Evolutionary conservation across 2,113 vertebrate species (phyloP).

Genomic region (Orthonyx spaldingii): DNA sequence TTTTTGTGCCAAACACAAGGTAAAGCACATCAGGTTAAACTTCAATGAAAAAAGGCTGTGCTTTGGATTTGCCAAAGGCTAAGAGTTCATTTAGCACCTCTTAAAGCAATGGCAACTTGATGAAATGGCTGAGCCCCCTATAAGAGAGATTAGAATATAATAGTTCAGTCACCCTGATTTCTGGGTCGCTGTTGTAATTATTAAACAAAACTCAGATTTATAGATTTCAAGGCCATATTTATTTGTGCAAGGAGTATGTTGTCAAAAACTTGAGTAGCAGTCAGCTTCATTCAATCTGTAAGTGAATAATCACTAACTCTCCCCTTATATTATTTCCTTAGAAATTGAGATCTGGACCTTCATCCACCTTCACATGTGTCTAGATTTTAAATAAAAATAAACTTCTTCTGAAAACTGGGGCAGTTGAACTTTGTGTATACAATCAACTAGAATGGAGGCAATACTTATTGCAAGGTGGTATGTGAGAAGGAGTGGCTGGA

Average conservation of each 20-base stretch:
- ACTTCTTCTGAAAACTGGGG: neutral
- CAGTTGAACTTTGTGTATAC: neutral
- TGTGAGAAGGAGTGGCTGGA: neutral
- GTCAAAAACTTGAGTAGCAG: neutral
- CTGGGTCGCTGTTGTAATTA: neutral
- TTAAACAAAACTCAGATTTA: neutral
- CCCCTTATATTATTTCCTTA: neutral
- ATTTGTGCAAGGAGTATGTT: neutral
- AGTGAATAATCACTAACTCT: neutral
- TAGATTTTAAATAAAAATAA: constrained; percentile 6
- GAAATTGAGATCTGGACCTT: neutral
- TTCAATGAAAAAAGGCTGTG: neutral
- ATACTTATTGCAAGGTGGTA: neutral
- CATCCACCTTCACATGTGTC: neutral
- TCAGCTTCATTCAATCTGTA: neutral
- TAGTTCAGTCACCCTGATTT: neutral
- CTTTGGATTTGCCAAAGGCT: neutral
- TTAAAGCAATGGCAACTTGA: neutral
- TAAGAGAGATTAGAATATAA: neutral
- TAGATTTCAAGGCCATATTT: neutral
- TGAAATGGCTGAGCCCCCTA: neutral
- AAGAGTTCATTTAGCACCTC: neutral
- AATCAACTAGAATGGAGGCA: neutral
- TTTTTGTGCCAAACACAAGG: neutral
- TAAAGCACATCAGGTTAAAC: neutral